A percentile compares a stretch with the other conserved stretches of the same genome.
phyloP scores from a whole-genome alignment of 2,113 vertebrate species.

The Triplophysa siluroides region DNA sequence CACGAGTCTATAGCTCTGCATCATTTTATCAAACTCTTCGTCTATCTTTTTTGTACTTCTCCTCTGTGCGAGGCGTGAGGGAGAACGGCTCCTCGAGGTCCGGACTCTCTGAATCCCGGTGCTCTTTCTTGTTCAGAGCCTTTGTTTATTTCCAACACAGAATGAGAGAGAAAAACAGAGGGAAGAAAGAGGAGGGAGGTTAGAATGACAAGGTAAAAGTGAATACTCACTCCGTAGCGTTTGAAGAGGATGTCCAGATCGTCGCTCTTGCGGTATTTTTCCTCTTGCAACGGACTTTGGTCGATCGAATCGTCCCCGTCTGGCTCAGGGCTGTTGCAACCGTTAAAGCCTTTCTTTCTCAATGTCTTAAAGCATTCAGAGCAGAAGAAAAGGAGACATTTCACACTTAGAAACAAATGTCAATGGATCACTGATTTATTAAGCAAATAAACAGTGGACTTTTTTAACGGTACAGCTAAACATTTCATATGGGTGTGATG shows the following conservation, averaged over 20 bases:
- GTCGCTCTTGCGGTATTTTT: constrained; percentile 95
- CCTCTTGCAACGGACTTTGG: constrained; percentile 94
- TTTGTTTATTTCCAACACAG: constrained; percentile 67
- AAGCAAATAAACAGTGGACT: background rate
- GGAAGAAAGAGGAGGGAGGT: constrained; percentile 66
- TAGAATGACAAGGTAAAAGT: constrained; percentile 65
- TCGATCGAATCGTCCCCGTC: constrained; percentile 97
- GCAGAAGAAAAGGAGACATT: constrained; percentile 68
- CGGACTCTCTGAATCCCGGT: constrained; percentile 96
- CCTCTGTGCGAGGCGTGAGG: constrained; percentile 97
- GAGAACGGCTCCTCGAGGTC: constrained; percentile 95
- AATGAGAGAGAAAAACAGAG: constrained; percentile 51
- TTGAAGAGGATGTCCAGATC: constrained; percentile 98
- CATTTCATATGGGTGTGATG: background rate
- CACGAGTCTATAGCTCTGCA: constrained; percentile 99
- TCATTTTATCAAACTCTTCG: constrained; percentile 99
- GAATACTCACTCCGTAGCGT: constrained; percentile 93
- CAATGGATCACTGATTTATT: constrained; percentile 21
- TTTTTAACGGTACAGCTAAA: background rate
- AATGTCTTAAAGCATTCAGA: constrained; percentile 80
- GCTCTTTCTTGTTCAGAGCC: constrained; percentile 99
- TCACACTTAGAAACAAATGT: constrained; percentile 53
- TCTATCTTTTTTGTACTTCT: constrained; percentile 99
- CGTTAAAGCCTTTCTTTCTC: constrained; percentile 99
- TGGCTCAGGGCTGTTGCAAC: constrained; percentile 97